Base-by-base conservation (phyloP, 2,113 vertebrate genomes). In the Garra rufa region DNA sequence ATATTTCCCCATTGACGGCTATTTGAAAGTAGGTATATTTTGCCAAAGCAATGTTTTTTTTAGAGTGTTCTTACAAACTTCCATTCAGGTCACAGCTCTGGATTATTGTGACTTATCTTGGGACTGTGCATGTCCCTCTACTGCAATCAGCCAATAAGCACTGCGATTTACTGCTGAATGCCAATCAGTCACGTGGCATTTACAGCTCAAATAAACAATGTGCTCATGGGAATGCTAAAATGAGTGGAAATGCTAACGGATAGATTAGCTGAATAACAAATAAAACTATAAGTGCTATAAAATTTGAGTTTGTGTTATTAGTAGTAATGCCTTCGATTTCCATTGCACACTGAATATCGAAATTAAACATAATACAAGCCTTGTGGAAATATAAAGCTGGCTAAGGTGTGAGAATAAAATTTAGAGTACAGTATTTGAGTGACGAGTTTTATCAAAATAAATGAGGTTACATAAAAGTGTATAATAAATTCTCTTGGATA, bases 401-500 rank as follows among this genome's bases (percentile, higher is more conserved):
- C 30, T 6, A 38, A 67, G 34, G 63, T 38, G 34, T 70, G 9
- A n/a, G 52, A 10, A 70, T n/a, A 6, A 70, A 70, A 41, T 70
- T 70, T n/a, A 41, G 67, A 41, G 65, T n/a, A 69, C 19, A 69
- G 34, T 21, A 41, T 70, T n/a, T 41, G 34, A 70, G 67, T 41
- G 67, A 13, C 10, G 11, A 11, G 9, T 70, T 70, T 41, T 41
- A 41, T 34, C 67, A 41, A 70, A 70, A 41, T 70, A 70, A 70
- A 70, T n/a, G 34, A 69, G 17, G 9, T 41, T 69, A 69, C 34
- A 30, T 11, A 69, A 69, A 70, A 70, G 65, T 70, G 34, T 70
- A 41, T 70, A 41, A 70, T 70, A 70, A 70, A 70, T 41, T n/a
- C 1, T 70, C 34, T 41, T 70, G 34, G 38, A 70, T 70, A 70